Percentiles rank a stretch among this genome's conserved stretches.
Conservation (phyloP, 2,888 invertebrate genomes). For the Bellardia pandia region DNA sequence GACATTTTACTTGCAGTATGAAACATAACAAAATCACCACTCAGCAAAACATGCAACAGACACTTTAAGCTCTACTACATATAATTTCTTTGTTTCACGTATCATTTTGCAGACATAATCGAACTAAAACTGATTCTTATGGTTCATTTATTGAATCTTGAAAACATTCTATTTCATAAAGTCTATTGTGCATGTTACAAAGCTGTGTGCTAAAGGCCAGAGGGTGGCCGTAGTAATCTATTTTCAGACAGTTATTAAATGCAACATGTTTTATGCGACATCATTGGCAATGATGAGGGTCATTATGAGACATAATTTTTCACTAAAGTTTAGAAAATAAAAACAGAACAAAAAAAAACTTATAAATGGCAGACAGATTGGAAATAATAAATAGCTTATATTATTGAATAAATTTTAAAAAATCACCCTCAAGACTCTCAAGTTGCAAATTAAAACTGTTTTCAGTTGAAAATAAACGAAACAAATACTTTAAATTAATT, state of each 20-base stretch:
- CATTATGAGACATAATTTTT: slow-evolving; percentile 2
- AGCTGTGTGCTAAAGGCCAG: background rate
- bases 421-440: too few relatives aligned
- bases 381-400: too few relatives aligned
- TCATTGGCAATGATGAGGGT: slow-evolving; percentile 32
- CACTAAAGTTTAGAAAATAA: background rate
- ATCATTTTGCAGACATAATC: slow-evolving; percentile 69
- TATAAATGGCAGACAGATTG: too few relatives aligned
- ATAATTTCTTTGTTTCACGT: slow-evolving; percentile 67
- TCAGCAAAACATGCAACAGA: background rate
- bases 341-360: too few relatives aligned
- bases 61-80: slow-evolving; percentile 21
- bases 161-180: slow-evolving; percentile 5
- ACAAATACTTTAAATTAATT: too few relatives aligned
- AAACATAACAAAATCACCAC: background rate
- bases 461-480: background rate
- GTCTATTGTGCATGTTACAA: background rate
- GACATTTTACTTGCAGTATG: slow-evolving; percentile 32
- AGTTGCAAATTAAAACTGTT: background rate
- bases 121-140: slow-evolving; percentile 65
- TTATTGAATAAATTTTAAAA: too few relatives aligned
- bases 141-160: slow-evolving; percentile 53
- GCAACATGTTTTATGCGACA: slow-evolving; percentile 62
- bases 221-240: slow-evolving; percentile 27
- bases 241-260: slow-evolving; percentile 60